Conservation (phyloP, 1,140 invertebrate genomes). For the Drosophila varians region DNA sequence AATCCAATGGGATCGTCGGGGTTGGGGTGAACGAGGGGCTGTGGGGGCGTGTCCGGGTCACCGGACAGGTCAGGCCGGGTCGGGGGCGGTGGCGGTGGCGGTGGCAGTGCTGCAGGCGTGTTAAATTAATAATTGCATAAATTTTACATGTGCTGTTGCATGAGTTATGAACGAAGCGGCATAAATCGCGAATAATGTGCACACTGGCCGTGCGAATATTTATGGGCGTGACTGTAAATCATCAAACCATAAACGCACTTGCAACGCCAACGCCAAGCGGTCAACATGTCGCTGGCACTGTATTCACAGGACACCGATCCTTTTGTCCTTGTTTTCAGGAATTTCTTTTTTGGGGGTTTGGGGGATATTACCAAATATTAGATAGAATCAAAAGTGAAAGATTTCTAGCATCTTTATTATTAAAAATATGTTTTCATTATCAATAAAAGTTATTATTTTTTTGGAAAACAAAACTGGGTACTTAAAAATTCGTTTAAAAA, state of each 20-base stretch:
- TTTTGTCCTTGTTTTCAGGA: slow-evolving; percentile 19
- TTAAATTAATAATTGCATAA: slow-evolving; percentile 83
- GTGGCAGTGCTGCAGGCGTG: slow-evolving; percentile 47
- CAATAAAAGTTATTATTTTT: too few species aligned
- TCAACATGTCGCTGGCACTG: slow-evolving; percentile 20
- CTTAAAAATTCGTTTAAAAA: neutral
- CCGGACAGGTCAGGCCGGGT: neutral
- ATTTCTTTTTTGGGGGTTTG: too few species aligned
- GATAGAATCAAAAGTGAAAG: too few species aligned
- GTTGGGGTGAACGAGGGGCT: neutral
- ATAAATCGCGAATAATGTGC: slow-evolving; percentile 83
- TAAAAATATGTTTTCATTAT: too few species aligned
- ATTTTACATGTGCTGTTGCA: slow-evolving; percentile 83
- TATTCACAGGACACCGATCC: slow-evolving; percentile 17
- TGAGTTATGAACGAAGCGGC: slow-evolving; percentile 78
- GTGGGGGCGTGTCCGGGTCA: neutral
- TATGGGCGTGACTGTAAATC: slow-evolving; percentile 81
- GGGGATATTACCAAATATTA: too few species aligned
- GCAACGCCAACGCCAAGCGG: slow-evolving; percentile 52
- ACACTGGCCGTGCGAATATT: slow-evolving; percentile 83
- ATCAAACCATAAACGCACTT: slow-evolving; percentile 83
- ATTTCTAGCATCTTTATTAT: too few species aligned
- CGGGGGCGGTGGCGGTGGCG: neutral
- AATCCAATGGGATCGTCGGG: slow-evolving; percentile 10
- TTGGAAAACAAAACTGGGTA: neutral